These are phyloP conservation scores for Lacerta viridis DNA, from an alignment of 2,797 vertebrate genomes.

Conservation along the genomic window DNA sequence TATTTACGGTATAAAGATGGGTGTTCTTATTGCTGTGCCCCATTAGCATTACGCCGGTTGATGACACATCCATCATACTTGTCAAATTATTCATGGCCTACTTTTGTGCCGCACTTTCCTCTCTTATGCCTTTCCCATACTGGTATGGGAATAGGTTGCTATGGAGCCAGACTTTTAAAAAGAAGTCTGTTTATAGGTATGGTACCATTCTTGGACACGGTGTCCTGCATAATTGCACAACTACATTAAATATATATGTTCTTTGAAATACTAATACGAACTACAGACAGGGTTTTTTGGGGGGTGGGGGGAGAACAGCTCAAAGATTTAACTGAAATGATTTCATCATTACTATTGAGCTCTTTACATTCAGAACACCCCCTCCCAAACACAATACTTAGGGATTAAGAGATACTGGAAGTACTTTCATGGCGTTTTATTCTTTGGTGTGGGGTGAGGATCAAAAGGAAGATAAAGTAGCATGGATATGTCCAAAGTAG, in stretches of 20 bases:
- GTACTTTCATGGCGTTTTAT: not conserved
- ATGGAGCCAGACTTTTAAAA: constrained; percentile 48
- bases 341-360: not conserved
- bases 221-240: constrained; percentile 46
- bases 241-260: constrained; percentile 33
- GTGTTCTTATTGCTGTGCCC: constrained; percentile 12
- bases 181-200: constrained; percentile 58
- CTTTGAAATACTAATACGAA: constrained; percentile 38
- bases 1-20: constrained; percentile 9
- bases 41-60: constrained; percentile 50
- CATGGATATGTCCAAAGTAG: not conserved
- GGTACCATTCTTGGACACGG: constrained; percentile 43
- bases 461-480: not conserved
- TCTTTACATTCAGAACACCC: not conserved
- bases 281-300: not conserved
- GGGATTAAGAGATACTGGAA: not conserved
- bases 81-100: constrained; percentile 41
- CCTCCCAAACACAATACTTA: not conserved
- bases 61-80: constrained; percentile 39
- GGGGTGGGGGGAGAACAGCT: not conserved
- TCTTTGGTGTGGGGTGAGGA: too few species aligned
- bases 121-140: constrained; percentile 32
- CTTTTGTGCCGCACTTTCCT: constrained; percentile 36
- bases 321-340: constrained; percentile 10
- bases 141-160: constrained; percentile 58